Percentiles rank a stretch among this genome's conserved stretches.
Evolutionary conservation across 2,113 vertebrate genomes (phyloP).

Genomic region (Eudyptes chrysolophus): DNA sequence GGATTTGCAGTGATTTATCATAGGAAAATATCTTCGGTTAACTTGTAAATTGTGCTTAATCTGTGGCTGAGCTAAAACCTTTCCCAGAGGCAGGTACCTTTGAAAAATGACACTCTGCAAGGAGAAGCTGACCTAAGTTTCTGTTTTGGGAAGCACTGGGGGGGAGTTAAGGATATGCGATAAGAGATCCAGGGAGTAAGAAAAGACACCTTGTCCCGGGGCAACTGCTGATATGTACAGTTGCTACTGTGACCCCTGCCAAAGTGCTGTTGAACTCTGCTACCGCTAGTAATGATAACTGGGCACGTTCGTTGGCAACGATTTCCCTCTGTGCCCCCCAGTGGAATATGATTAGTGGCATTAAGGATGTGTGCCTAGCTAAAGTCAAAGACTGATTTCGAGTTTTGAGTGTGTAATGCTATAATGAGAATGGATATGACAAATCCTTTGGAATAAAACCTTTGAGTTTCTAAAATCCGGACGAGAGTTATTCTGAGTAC

Average conservation of each 20-base stretch:
- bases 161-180: fast-evolving
- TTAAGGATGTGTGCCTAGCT: neutral
- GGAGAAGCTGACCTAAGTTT: neutral
- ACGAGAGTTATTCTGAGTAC: neutral
- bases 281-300: neutral
- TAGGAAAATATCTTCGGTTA: neutral
- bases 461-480: neutral
- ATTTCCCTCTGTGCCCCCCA: neutral
- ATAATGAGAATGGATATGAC: neutral
- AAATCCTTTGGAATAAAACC: neutral
- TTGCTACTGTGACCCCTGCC: neutral
- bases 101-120: neutral
- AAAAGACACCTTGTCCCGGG: neutral
- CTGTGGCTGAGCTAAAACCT: neutral
- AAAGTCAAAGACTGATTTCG: neutral
- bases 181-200: neutral
- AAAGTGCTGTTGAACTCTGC: neutral
- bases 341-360: neutral
- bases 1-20: neutral
- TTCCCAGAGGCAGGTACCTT: neutral
- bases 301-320: fast-evolving
- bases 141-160: neutral
- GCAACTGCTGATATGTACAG: neutral
- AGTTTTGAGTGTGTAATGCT: neutral
- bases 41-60: neutral